These are phyloP conservation scores for Toxotes chatareus DNA, from an alignment of 2,113 vertebrate genomes.

Conservation along the genomic window DNA sequence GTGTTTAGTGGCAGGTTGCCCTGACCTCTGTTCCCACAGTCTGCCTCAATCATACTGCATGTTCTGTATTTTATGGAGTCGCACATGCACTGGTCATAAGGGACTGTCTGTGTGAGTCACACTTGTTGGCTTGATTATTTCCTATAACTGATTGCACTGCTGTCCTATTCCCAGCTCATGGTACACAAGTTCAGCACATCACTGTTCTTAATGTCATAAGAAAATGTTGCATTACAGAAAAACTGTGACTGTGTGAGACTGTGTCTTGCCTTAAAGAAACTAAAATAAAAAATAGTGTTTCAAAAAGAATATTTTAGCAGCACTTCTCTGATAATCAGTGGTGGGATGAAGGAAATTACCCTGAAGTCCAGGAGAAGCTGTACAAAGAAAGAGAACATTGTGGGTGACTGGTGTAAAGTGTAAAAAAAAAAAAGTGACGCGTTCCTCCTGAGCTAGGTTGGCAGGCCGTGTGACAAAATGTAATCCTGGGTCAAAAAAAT, in stretches of 20 bases:
- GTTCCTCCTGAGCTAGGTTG: conserved; percentile 41
- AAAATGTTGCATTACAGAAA: no score
- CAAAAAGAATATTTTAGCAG: neutral
- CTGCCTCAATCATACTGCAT: neutral
- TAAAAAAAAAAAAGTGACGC: neutral
- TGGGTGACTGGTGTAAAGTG: conserved; percentile 1
- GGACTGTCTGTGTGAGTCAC: conserved; percentile 26
- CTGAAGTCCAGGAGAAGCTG: neutral
- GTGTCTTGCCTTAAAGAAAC: no score
- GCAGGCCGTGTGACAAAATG: conserved; percentile 32
- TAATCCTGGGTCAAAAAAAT: conserved; percentile 35
- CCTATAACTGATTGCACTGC: conserved; percentile 11
- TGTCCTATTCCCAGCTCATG: conserved; percentile 10
- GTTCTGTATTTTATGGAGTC: neutral
- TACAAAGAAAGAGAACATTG: neutral
- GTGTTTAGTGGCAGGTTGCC: neutral
- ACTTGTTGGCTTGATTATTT: no score
- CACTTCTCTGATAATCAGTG: neutral
- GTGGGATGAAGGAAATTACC: neutral
- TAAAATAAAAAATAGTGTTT: no score
- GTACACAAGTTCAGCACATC: neutral
- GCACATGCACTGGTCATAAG: neutral
- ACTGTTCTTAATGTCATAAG: neutral
- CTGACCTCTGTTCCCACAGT: conserved; percentile 10
- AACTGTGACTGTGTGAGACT: no score